Evolutionary conservation across 2,797 vertebrate species (phyloP).

Genomic region (Pseudotriccus pelzelni): DNA sequence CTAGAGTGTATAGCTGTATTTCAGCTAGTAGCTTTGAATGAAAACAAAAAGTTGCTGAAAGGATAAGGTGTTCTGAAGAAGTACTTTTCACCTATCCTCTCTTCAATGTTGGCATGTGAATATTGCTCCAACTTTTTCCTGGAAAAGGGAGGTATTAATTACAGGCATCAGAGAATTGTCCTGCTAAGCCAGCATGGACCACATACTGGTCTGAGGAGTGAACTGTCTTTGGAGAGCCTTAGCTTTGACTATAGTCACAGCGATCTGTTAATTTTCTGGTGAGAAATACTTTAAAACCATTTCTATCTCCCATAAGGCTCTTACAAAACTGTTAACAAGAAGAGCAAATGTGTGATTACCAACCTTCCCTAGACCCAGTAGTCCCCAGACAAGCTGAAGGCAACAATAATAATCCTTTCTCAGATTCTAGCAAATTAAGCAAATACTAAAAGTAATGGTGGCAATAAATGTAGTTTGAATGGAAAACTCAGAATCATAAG

Average conservation of each 20-base stretch:
- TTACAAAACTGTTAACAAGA: background rate
- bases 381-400: background rate
- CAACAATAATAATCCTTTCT: background rate
- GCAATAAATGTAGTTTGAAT: background rate
- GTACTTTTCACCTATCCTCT: background rate
- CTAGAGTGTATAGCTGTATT: background rate
- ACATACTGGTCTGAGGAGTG: background rate
- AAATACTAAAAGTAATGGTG: background rate
- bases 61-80: background rate
- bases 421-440: background rate
- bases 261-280: background rate
- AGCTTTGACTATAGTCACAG: background rate
- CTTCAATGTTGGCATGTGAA: background rate
- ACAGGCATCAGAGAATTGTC: background rate
- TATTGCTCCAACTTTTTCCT: background rate
- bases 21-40: conserved; percentile 5
- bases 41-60: background rate
- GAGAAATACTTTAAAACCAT: background rate
- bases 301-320: background rate
- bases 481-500: background rate
- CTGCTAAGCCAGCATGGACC: background rate
- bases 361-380: background rate
- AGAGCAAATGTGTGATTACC: background rate
- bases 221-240: background rate
- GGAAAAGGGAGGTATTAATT: background rate